These are phyloP conservation scores for Kobus ellipsiprymnus DNA, from an alignment of 2,113 vertebrate genomes.

Conservation along the genomic window DNA sequence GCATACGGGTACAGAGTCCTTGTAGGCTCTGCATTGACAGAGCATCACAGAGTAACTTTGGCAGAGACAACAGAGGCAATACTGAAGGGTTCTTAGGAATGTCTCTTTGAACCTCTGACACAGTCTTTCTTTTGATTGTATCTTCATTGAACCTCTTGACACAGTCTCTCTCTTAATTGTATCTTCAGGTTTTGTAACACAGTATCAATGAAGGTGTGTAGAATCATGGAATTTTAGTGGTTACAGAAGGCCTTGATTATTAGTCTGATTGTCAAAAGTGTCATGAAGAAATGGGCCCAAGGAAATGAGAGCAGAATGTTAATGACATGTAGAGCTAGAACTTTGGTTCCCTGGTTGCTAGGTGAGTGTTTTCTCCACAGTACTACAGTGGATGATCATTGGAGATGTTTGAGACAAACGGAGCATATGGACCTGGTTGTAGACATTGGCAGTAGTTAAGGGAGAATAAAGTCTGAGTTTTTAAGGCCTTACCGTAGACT, in stretches of 20 bases:
- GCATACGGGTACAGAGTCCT: too few species aligned
- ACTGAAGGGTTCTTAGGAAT: not conserved
- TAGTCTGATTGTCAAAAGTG: not conserved
- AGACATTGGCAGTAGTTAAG: not conserved
- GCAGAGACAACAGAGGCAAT: not conserved
- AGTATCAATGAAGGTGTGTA: not conserved
- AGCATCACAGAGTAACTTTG: not conserved
- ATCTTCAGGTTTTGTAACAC: not conserved
- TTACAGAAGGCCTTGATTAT: not conserved
- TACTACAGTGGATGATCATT: not conserved
- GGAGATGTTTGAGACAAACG: not conserved
- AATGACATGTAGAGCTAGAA: not conserved
- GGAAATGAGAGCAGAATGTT: not conserved
- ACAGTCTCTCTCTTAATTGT: not conserved
- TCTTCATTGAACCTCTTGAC: not conserved
- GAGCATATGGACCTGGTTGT: not conserved
- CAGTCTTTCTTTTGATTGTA: not conserved
- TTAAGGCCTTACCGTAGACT: slow-evolving; percentile 11
- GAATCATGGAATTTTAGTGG: not conserved
- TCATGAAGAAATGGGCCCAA: not conserved
- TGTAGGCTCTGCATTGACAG: not conserved
- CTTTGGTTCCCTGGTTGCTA: not conserved
- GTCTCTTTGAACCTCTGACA: not conserved
- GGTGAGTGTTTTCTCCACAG: not conserved
- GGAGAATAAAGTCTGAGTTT: not conserved